Conservation (phyloP, 2,888 invertebrate genomes). For the Charanyca ferruginea region DNA sequence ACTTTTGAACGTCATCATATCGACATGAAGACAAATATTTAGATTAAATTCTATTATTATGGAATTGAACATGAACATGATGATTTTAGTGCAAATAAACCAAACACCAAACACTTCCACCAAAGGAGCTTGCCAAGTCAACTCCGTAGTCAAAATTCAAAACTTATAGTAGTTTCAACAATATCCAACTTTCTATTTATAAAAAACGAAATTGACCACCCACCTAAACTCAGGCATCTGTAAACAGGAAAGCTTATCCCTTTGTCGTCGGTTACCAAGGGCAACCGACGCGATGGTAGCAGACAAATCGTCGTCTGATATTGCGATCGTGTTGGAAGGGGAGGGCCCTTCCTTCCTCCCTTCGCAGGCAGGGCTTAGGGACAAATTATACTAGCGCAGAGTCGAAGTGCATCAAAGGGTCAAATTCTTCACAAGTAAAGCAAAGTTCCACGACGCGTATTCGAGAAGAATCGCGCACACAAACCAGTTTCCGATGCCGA, state of each 20-base stretch:
- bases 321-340: constrained; percentile 7
- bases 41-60: too few species aligned
- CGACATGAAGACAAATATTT: background rate
- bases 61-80: background rate
- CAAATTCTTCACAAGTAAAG: too few species aligned
- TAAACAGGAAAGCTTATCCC: constrained; percentile 32
- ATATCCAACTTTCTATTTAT: background rate
- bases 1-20: too few species aligned
- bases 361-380: background rate
- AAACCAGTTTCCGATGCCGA: too few species aligned
- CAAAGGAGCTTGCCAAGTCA: background rate
- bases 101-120: constrained; percentile 19
- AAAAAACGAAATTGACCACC: constrained; percentile 12
- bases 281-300: constrained; percentile 19
- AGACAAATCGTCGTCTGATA: constrained; percentile 47
- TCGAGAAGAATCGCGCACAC: too few species aligned
- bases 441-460: too few species aligned
- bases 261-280: constrained; percentile 40
- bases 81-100: constrained; percentile 1
- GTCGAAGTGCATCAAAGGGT: too few species aligned
- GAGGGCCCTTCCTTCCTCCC: background rate
- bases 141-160: background rate
- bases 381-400: too few species aligned
- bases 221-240: constrained; percentile 23
- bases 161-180: background rate